Evolutionary conservation across 2,888 invertebrate genomes (phyloP).

Genomic region (Minunthozetes semirufus): DNA sequence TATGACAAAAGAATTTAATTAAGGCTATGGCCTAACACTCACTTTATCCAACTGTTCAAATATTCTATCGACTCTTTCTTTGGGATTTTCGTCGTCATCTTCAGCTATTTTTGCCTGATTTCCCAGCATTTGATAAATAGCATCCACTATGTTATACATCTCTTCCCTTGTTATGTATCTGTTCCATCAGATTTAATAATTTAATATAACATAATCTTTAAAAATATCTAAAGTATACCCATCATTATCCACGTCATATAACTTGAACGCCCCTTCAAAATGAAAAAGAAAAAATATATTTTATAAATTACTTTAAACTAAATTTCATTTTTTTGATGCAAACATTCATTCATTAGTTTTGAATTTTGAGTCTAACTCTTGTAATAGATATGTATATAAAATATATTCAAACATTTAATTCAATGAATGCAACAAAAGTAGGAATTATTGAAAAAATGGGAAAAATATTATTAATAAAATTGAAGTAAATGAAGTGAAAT

Average conservation of each 20-base stretch:
- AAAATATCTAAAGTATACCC: slow-evolving; percentile 43
- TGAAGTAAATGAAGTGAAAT: background rate
- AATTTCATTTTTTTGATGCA: too few species aligned
- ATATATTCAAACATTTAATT: too few species aligned
- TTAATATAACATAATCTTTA: background rate
- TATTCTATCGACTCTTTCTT: slow-evolving; percentile 95
- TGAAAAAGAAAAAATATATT: background rate
- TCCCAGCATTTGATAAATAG: slow-evolving; percentile 54
- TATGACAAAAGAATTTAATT: slow-evolving; percentile 8
- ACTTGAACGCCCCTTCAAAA: slow-evolving; percentile 51
- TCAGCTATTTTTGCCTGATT: slow-evolving; percentile 46
- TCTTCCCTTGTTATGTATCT: slow-evolving; percentile 51
- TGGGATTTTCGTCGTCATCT: slow-evolving; percentile 50
- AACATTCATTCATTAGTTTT: too few species aligned
- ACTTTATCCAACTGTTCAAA: slow-evolving; percentile 95
- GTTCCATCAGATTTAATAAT: background rate
- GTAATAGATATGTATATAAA: too few species aligned
- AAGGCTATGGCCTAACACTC: slow-evolving; percentile 35
- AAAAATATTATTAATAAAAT: background rate
- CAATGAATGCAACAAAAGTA: background rate
- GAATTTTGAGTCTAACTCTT: too few species aligned
- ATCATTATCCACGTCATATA: slow-evolving; percentile 53
- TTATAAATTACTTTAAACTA: background rate
- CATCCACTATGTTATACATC: slow-evolving; percentile 52
- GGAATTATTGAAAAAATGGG: background rate